Evolutionary conservation across 2,797 vertebrate species (phyloP).

Genomic region (Neosilurus hyrtlii): DNA sequence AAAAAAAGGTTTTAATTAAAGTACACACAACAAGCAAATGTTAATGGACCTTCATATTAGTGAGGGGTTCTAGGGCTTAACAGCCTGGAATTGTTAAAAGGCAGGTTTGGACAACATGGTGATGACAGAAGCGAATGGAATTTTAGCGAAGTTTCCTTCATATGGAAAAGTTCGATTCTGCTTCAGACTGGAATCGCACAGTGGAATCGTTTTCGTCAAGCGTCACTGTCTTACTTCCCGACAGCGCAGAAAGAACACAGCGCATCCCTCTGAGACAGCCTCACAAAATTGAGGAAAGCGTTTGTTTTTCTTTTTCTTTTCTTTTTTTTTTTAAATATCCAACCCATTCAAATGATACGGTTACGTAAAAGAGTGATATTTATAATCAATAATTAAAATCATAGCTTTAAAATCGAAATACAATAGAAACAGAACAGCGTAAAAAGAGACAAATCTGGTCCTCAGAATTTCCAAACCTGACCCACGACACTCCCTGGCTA

Average conservation of each 20-base stretch:
- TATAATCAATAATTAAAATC: slow-evolving; percentile 58
- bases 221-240: slow-evolving; percentile 80
- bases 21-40: slow-evolving; percentile 66
- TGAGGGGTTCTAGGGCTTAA: slow-evolving; percentile 63
- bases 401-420: slow-evolving; percentile 62
- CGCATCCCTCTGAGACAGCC: slow-evolving; percentile 79
- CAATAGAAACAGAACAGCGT: slow-evolving; percentile 58
- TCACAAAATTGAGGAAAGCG: slow-evolving; percentile 90
- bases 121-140: slow-evolving; percentile 64
- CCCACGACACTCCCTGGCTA: slow-evolving; percentile 72
- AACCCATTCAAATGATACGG: slow-evolving; percentile 79
- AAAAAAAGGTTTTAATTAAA: slow-evolving; percentile 64
- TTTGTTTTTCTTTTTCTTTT: slow-evolving; percentile 42
- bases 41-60: slow-evolving; percentile 70
- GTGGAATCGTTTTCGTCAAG: slow-evolving; percentile 67
- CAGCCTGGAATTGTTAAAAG: slow-evolving; percentile 65
- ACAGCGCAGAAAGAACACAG: slow-evolving; percentile 69
- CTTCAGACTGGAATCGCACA: slow-evolving; percentile 64
- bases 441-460: slow-evolving; percentile 74
- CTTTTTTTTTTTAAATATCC: slow-evolving; percentile 71
- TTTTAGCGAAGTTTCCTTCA: slow-evolving; percentile 57
- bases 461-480: slow-evolving; percentile 63
- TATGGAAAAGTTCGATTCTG: slow-evolving; percentile 63
- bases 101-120: slow-evolving; percentile 62
- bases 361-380: slow-evolving; percentile 64